Conservation (phyloP, 2,888 invertebrate species). For the Parnassius orleans region DNA sequence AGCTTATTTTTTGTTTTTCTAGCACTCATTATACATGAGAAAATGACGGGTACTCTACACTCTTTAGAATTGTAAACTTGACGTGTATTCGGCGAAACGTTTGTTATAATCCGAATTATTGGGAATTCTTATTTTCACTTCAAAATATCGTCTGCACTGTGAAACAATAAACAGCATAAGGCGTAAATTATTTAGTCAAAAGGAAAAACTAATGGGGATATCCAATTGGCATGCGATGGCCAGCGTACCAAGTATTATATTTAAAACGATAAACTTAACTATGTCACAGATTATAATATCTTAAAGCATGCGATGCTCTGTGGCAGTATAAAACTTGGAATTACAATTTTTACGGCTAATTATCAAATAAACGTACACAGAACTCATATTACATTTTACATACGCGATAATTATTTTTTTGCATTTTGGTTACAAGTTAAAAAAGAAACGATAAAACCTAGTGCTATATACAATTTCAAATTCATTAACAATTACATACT, state of each 20-base stretch:
- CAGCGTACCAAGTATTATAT: constrained; percentile 3
- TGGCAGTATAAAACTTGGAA: constrained; percentile 15
- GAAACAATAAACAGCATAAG: too few species aligned
- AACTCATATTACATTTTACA: constrained; percentile 44
- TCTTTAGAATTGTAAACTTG: too few species aligned
- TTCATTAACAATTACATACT: constrained; percentile 55
- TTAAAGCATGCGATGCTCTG: constrained; percentile 16
- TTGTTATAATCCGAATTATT: too few species aligned
- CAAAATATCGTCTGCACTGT: too few species aligned
- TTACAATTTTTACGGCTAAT: constrained; percentile 24
- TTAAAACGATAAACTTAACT: constrained; percentile 6
- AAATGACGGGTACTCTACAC: too few species aligned
- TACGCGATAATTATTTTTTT: constrained; percentile 37
- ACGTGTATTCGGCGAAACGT: too few species aligned
- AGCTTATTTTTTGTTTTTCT: constrained; percentile 11
- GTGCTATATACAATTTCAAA: constrained; percentile 64
- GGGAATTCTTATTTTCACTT: too few species aligned
- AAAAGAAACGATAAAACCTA: constrained; percentile 57
- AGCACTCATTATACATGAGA: too few species aligned
- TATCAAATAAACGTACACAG: constrained; percentile 38
- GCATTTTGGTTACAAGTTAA: constrained; percentile 70
- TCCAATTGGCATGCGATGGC: neutral
- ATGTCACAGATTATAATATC: constrained; percentile 10
- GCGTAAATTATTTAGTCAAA: too few species aligned
- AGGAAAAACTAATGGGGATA: too few species aligned